phyloP scores from a whole-genome alignment of 2,113 vertebrate species.

The Gavialis gangeticus region DNA sequence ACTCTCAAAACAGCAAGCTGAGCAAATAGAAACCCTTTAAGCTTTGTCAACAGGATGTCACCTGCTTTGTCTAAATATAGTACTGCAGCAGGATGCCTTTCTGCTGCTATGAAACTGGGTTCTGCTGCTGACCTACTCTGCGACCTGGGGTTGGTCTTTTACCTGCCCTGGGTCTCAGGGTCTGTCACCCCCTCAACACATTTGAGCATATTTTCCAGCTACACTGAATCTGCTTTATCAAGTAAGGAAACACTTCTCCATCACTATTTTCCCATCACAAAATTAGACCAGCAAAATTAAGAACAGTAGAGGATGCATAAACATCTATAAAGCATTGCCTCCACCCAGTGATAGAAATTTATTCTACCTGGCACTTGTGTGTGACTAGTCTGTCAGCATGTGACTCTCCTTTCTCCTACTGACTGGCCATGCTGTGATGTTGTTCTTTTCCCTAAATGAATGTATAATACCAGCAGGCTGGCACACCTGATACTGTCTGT shows the following conservation, averaged over 20 bases:
- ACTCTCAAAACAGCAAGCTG: constrained; percentile 15
- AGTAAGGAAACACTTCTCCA: constrained; percentile 21
- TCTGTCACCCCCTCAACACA: constrained; percentile 35
- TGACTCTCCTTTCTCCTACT: constrained; percentile 21
- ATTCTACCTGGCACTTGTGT: constrained; percentile 33
- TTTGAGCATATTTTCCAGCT: constrained; percentile 59
- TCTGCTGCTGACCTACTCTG: constrained; percentile 55
- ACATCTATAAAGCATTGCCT: constrained; percentile 51
- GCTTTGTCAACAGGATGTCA: constrained; percentile 57
- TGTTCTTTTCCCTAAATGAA: background rate
- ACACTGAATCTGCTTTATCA: constrained; percentile 44
- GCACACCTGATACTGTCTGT: background rate
- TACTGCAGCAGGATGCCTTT: background rate
- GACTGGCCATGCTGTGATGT: constrained; percentile 1
- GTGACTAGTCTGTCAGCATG: constrained; percentile 57
- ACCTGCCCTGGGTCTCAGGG: constrained; percentile 31
- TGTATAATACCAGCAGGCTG: background rate
- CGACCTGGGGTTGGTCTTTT: constrained; percentile 59
- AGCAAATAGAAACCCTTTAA: constrained; percentile 42
- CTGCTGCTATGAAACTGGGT: constrained; percentile 4
- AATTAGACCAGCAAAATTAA: constrained; percentile 47
- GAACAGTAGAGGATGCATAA: constrained; percentile 58
- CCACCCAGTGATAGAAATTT: constrained; percentile 33
- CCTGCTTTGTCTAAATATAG: constrained; percentile 16
- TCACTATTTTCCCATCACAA: constrained; percentile 43